Percentiles rank a stretch among this genome's conserved stretches.
These are phyloP conservation scores for Autographa pulchrina DNA, from an alignment of 2,888 invertebrate species.

Conservation along the genomic window DNA sequence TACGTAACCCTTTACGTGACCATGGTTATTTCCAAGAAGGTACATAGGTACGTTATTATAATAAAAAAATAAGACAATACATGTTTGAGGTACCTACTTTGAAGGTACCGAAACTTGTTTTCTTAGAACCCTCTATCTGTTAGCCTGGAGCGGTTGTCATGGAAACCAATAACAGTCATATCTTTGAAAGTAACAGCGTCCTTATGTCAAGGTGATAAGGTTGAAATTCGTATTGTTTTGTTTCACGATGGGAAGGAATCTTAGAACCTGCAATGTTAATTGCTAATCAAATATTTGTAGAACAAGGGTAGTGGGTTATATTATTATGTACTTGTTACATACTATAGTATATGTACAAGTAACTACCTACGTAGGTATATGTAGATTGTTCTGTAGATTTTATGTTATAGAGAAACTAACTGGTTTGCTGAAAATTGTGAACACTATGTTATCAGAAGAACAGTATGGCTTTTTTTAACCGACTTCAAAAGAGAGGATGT, in stretches of 20 bases:
- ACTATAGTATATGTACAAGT: neutral
- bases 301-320: neutral
- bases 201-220: neutral
- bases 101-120: neutral
- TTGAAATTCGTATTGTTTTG: neutral
- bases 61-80: neutral
- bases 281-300: neutral
- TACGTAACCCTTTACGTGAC: too few relatives aligned
- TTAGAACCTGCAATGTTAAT: neutral
- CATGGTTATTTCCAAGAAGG: neutral
- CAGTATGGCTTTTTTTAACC: too few relatives aligned
- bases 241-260: neutral
- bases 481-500: too few relatives aligned
- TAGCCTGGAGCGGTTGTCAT: neutral
- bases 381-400: too few relatives aligned
- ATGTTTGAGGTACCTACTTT: neutral
- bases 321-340: neutral
- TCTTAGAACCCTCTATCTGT: neutral
- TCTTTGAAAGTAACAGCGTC: neutral
- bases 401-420: too few relatives aligned
- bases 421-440: too few relatives aligned
- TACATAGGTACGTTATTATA: neutral
- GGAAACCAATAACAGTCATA: neutral
- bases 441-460: too few relatives aligned
- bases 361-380: neutral